Base-by-base conservation (phyloP, 2,797 vertebrate genomes). In the Neosilurus hyrtlii region DNA sequence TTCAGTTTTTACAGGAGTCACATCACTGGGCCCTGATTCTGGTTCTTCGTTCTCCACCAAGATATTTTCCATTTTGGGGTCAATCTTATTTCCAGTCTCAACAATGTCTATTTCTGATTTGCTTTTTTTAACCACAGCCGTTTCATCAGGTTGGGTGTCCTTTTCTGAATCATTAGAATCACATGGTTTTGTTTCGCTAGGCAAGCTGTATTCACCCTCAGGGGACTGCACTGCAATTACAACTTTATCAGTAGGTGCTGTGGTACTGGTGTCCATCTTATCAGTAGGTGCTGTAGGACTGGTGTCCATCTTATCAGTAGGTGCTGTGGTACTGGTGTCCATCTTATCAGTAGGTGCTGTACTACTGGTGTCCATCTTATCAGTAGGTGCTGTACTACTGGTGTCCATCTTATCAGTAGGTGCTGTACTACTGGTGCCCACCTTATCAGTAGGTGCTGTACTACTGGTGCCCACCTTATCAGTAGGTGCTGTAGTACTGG, bases 41-140 rank as follows among this genome's bases (percentile, higher is more conserved):
- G 16, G 16, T 37, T 78, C 79, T n/a, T 72, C 62, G 15, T 35
- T 26, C 43, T 68, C 74, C 22, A 52, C 56, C 15, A 24, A 14
- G 9, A 35, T 59, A 77, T 82, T 35, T 66, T 80, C 30, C 16
- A 43, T 66, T 75, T 83, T 35, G 16, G n/a, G 20, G 14, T 75
- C 65, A 4, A 26, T 24, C 12, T 63, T 68, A n/a, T 4, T 35
- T 67, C 77, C 70, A 22, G 0, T 63, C 4, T 52, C 51, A 63
- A 20, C 52, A 6, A 15, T 65, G 16, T 37, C 63, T 1, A 30
- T 30, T 70, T 70, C 62, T 30, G 72, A 76, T 37, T 70, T 43
- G 26, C 15, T 35, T 11, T 62, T 75, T 81, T 84, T n/a, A 84
- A 11, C 35, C 22, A 43, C 18, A 56, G 15, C 22, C 0, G 77